Conservation (phyloP, 2,888 invertebrate species). For the Carterocephalus palaemon region DNA sequence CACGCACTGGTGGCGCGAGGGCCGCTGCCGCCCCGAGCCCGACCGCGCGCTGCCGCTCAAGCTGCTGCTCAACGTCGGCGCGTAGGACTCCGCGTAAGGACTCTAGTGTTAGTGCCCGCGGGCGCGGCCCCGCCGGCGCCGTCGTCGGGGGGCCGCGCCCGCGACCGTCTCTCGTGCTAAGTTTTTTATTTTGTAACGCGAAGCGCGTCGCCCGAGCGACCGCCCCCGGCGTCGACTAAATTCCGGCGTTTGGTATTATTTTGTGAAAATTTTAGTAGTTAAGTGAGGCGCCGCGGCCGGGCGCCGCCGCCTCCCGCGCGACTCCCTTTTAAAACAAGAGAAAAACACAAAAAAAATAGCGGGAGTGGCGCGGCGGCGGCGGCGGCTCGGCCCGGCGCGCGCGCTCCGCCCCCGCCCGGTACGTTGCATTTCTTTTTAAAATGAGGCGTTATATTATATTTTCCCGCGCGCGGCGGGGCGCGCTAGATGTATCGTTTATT, state of each 20-base stretch:
- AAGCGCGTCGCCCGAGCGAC: conserved; percentile 58
- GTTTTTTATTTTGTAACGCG: conserved; percentile 69
- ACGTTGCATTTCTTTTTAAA: conserved; percentile 62
- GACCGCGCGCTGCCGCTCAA: conserved; percentile 81
- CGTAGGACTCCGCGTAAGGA: conserved; percentile 56
- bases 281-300: conserved; percentile 53
- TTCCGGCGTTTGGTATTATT: conserved; percentile 78
- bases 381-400: conserved; percentile 32
- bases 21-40: conserved; percentile 69
- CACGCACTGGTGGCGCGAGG: conserved; percentile 83
- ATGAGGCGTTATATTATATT: conserved; percentile 58
- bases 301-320: conserved; percentile 38
- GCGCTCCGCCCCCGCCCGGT: conserved; percentile 34
- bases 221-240: conserved; percentile 57
- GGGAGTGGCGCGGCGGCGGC: conserved; percentile 36
- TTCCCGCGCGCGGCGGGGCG: conserved; percentile 42
- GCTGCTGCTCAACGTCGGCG: conserved; percentile 80
- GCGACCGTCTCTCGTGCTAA: conserved; percentile 62
- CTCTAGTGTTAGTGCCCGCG: conserved; percentile 64
- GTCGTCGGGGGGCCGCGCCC: conserved; percentile 44
- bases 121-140: conserved; percentile 38
- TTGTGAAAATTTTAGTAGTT: conserved; percentile 77
- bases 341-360: conserved; percentile 69
- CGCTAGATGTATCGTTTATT: conserved; percentile 70
- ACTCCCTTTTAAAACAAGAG: conserved; percentile 51